phyloP scores from a whole-genome alignment of 2,888 invertebrate genomes.

The Drosophila crucigera region DNA sequence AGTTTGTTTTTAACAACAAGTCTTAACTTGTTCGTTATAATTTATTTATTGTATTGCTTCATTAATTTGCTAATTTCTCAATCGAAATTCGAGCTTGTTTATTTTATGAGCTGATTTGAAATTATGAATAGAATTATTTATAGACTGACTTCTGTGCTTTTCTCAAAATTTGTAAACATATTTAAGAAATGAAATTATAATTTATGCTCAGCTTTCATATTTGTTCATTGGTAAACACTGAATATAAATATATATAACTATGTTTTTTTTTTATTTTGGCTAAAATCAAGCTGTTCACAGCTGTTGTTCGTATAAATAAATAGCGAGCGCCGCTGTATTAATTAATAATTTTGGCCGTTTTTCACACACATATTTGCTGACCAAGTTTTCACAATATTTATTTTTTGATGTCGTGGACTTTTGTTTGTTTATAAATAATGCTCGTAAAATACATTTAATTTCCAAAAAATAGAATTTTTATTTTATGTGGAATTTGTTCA shows the following conservation, averaged over 20 bases:
- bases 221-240: background rate
- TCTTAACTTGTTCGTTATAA: background rate
- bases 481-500: conserved; percentile 27
- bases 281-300: conserved; percentile 37
- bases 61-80: conserved; percentile 33
- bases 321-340: conserved; percentile 15
- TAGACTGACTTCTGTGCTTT: background rate
- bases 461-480: conserved; percentile 41
- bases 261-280: background rate
- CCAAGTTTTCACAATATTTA: conserved; percentile 39
- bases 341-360: conserved; percentile 48
- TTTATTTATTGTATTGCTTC: conserved; percentile 20
- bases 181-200: background rate
- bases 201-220: background rate
- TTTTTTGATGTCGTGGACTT: conserved; percentile 9
- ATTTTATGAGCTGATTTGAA: conserved; percentile 11
- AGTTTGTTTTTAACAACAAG: background rate
- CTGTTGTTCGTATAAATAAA: conserved; percentile 22
- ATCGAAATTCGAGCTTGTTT: conserved; percentile 4
- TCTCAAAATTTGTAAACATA: background rate
- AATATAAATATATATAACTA: background rate
- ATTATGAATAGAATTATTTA: background rate
- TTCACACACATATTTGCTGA: conserved; percentile 35
- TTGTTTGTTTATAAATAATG: conserved; percentile 45
- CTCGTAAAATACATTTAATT: conserved; percentile 49